These are phyloP conservation scores for Eumaeus atala DNA, from an alignment of 1,140 invertebrate species.

Conservation along the genomic window DNA sequence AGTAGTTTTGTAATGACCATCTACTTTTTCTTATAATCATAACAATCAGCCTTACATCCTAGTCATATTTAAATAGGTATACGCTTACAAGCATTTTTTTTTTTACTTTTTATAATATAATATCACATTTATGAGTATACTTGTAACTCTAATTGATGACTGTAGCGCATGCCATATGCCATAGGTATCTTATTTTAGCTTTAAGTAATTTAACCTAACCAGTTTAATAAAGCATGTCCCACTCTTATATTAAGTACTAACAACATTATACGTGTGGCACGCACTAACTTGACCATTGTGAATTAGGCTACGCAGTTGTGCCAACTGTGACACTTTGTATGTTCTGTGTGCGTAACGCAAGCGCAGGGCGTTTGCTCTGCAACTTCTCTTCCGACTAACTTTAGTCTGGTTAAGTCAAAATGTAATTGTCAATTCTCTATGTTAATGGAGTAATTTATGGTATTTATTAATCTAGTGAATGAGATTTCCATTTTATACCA, in stretches of 20 bases:
- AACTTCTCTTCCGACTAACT: neutral
- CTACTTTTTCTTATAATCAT: slow-evolving; percentile 13
- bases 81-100: slow-evolving; percentile 63
- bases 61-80: slow-evolving; percentile 39
- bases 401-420: neutral
- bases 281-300: neutral
- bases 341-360: neutral
- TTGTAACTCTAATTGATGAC: slow-evolving; percentile 49
- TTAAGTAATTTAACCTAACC: slow-evolving; percentile 20
- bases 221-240: slow-evolving; percentile 3
- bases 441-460: slow-evolving; percentile 1
- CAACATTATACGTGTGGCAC: neutral
- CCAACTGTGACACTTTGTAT: neutral
- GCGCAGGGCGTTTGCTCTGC: neutral
- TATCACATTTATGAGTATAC: slow-evolving; percentile 70
- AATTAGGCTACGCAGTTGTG: neutral
- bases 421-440: slow-evolving; percentile 17
- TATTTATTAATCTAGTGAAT: slow-evolving; percentile 14
- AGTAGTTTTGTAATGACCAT: too few relatives aligned
- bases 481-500: slow-evolving; percentile 18
- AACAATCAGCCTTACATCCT: slow-evolving; percentile 42
- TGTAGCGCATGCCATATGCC: slow-evolving; percentile 46
- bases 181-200: slow-evolving; percentile 42
- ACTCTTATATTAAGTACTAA: neutral
- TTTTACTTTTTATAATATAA: slow-evolving; percentile 53